Evolutionary conservation across 2,888 invertebrate species (phyloP).

Genomic region (Xestia c-nigrum): DNA sequence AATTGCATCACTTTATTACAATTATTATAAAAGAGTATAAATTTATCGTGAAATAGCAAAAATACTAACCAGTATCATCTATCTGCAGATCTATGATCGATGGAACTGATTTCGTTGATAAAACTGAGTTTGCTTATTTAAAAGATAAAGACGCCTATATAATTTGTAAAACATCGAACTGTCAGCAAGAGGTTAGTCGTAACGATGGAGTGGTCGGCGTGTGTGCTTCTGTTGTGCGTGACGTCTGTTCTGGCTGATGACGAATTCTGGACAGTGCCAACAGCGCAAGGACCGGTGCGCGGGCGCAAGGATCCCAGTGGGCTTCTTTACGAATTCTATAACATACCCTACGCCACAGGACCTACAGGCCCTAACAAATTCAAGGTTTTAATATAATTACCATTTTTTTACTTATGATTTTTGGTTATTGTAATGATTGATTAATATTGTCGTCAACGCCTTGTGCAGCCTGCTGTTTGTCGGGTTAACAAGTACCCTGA

Average conservation of each 20-base stretch:
- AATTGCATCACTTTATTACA: too few relatives aligned
- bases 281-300: conserved; percentile 69
- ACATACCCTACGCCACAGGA: conserved; percentile 76
- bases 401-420: too few relatives aligned
- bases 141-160: neutral
- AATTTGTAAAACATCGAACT: neutral
- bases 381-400: conserved; percentile 66
- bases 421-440: too few relatives aligned
- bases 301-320: conserved; percentile 67
- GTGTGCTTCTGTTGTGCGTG: conserved; percentile 14
- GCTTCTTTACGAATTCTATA: conserved; percentile 70
- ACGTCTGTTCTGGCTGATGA: conserved; percentile 24
- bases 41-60: too few relatives aligned
- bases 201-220: conserved; percentile 35
- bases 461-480: too few relatives aligned
- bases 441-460: too few relatives aligned
- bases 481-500: too few relatives aligned
- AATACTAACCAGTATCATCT: too few relatives aligned
- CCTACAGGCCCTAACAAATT: conserved; percentile 71
- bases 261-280: conserved; percentile 62
- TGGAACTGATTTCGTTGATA: neutral
- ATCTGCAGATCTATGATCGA: neutral
- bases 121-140: neutral
- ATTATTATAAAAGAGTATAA: too few relatives aligned
- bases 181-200: neutral